Conservation (phyloP, 1,140 invertebrate genomes). For the Drosophila repletoides region DNA sequence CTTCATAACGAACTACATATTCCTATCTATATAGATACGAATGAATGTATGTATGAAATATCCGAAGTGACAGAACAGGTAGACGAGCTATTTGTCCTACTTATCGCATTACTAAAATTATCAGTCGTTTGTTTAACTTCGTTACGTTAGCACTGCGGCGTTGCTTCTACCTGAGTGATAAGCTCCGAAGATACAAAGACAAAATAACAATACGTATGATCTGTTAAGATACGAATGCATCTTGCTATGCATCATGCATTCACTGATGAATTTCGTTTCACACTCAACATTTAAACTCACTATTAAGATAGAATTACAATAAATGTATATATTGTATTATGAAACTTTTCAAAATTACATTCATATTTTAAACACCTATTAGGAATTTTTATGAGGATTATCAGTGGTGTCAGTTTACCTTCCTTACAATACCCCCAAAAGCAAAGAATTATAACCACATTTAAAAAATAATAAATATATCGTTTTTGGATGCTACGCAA, state of each 20-base stretch:
- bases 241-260: too few species aligned
- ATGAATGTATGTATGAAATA: conserved; percentile 8
- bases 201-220: conserved; percentile 3
- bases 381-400: too few species aligned
- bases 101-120: conserved; percentile 45
- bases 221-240: background rate
- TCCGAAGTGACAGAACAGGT: conserved; percentile 23
- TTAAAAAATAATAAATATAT: too few species aligned
- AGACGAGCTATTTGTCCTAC: conserved; percentile 40
- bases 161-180: conserved; percentile 41
- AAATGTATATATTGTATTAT: too few species aligned
- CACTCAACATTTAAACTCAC: too few species aligned
- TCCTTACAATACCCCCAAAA: too few species aligned
- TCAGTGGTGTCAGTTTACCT: too few species aligned
- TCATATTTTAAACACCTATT: too few species aligned
- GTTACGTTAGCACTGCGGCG: conserved; percentile 64
- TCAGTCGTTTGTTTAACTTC: conserved; percentile 50
- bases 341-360: too few species aligned
- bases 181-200: conserved; percentile 13
- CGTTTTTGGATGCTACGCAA: too few species aligned
- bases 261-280: conserved; percentile 3
- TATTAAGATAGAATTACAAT: too few species aligned
- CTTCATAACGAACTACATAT: background rate
- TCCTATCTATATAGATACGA: background rate
- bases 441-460: too few species aligned